A percentile compares a stretch with the other conserved stretches of the same genome.
These are phyloP conservation scores for Amphiprion percula DNA, from an alignment of 2,113 vertebrate species.

Conservation along the genomic window DNA sequence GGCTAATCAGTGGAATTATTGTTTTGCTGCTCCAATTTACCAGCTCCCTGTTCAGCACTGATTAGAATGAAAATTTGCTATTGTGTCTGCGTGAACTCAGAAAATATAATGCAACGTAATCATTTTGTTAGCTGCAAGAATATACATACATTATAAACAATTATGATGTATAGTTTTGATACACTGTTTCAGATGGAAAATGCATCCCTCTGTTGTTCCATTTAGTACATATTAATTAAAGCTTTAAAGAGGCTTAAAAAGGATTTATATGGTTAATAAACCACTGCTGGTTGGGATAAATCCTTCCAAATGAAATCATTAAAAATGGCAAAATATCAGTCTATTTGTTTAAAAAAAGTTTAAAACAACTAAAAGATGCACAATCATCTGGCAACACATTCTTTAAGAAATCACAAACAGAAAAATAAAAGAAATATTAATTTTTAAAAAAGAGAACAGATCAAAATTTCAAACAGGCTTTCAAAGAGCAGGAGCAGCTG, in stretches of 20 bases:
- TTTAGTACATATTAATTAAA: conserved; percentile 46
- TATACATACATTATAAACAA: conserved; percentile 77
- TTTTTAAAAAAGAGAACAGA: conserved; percentile 45
- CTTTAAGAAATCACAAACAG: conserved; percentile 11
- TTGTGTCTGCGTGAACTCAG: conserved; percentile 84
- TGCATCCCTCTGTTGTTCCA: conserved; percentile 28
- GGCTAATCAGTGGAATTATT: conserved; percentile 99
- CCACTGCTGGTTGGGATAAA: conserved; percentile 24
- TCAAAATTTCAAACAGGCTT: conserved; percentile 54
- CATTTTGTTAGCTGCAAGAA: conserved; percentile 78
- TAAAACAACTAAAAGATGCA: conserved; percentile 2
- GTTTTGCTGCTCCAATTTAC: conserved; percentile 99
- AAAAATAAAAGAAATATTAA: conserved; percentile 21
- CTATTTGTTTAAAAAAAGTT: background rate
- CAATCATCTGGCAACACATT: conserved; percentile 12
- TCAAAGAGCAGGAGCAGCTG: conserved; percentile 80
- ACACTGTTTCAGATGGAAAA: conserved; percentile 35
- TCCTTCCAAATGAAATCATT: conserved; percentile 25
- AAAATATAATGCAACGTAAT: conserved; percentile 84
- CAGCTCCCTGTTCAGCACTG: conserved; percentile 97
- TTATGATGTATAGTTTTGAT: conserved; percentile 64
- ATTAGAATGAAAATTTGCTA: conserved; percentile 98
- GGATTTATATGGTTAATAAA: conserved; percentile 36
- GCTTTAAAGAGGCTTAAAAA: conserved; percentile 31
- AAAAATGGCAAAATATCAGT: conserved; percentile 10